These are phyloP conservation scores for Tethya wilhelma DNA, from an alignment of 37 sponge, comb jelly and placozoan genomes.

Conservation along the genomic window DNA sequence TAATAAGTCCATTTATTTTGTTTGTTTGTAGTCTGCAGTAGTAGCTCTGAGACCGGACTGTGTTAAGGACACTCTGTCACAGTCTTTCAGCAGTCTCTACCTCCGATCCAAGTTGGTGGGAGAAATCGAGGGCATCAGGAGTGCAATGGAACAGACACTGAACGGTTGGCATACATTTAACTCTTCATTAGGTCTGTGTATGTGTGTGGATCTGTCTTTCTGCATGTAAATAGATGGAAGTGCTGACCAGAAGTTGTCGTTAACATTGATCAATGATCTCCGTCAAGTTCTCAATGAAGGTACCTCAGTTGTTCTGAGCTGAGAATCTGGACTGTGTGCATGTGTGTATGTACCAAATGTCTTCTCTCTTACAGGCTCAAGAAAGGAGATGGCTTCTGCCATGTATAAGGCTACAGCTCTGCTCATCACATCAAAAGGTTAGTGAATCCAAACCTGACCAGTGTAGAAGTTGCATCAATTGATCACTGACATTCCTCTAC, in stretches of 20 bases:
- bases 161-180: too few species aligned
- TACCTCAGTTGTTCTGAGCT: neutral
- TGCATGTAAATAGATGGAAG: neutral
- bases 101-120: slow-evolving; percentile 50
- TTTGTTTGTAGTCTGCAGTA: slow-evolving; percentile 24
- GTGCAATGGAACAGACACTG: neutral
- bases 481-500: neutral
- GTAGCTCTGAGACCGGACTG: slow-evolving; percentile 22
- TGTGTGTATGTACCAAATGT: neutral
- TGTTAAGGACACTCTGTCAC: slow-evolving; percentile 51
- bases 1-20: neutral
- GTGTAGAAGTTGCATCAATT: neutral
- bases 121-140: slow-evolving; percentile 48
- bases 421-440: slow-evolving; percentile 47
- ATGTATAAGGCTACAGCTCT: slow-evolving; percentile 61
- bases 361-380: neutral
- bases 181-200: too few species aligned
- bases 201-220: neutral
- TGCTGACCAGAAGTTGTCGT: too few species aligned
- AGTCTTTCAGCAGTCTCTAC: slow-evolving; percentile 22
- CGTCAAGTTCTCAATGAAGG: too few species aligned
- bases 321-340: neutral
- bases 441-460: neutral
- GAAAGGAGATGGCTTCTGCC: slow-evolving; percentile 37
- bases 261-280: too few species aligned